Conservation (phyloP, 2,113 vertebrate genomes). For the Pelvicachromis taeniatus region DNA sequence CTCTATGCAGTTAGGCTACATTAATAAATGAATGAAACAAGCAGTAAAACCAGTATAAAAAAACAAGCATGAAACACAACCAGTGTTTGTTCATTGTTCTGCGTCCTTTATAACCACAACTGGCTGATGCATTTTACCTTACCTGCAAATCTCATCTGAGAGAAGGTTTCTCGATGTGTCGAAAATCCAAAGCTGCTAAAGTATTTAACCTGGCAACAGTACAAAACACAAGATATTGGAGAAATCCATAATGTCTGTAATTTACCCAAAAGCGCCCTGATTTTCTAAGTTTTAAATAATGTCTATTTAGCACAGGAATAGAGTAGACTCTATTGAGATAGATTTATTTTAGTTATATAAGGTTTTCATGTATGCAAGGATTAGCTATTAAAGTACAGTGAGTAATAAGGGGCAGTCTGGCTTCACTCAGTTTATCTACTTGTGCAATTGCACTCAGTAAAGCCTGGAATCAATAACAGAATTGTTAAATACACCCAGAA, state of each 20-base stretch:
- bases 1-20: background rate
- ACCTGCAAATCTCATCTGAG: background rate
- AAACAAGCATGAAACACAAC: background rate
- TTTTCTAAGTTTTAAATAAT: background rate
- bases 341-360: background rate
- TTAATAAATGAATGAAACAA: background rate
- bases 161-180: background rate
- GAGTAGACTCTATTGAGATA: rapidly evolving
- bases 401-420: background rate
- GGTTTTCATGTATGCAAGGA: background rate
- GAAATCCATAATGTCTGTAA: background rate
- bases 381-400: background rate
- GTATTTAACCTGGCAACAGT: background rate
- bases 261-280: background rate
- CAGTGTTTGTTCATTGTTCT: background rate
- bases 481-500: conserved; percentile 33
- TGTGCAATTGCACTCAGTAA: background rate
- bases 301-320: background rate
- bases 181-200: background rate
- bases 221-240: background rate
- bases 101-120: background rate
- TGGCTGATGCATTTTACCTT: background rate
- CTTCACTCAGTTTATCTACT: background rate
- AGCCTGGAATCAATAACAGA: conserved; percentile 26
- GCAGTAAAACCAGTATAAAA: background rate